Base-by-base conservation (phyloP, 2,797 vertebrate species). In the Alcedo atthis region DNA sequence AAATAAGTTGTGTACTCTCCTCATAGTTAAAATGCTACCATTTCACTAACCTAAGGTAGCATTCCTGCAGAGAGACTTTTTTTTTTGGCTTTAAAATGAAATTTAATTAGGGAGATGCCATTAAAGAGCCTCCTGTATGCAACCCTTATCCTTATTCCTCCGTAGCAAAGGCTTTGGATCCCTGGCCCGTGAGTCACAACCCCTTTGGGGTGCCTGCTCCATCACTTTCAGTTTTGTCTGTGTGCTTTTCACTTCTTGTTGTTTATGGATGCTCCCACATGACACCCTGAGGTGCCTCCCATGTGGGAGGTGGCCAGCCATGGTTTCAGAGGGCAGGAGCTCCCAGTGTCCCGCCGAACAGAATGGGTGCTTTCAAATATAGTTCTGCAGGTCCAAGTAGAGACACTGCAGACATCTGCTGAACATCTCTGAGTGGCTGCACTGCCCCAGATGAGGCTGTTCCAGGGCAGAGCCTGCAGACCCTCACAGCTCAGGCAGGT, bases 91-190 rank as follows among this genome's bases (percentile, higher is more conserved):
- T 90, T 54, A 40, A 83, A 92, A 85, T 63, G 63, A 42, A 85
- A 90, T 93, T 92, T 81, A 61, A 85, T 94, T 95, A 95, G 92
- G 92, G 63, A 94, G 73, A 87, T 94, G 81, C 86, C 59, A 81
- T 76, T 71, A 49, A 77, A 92, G 89, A 96, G 96, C 90, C 93
- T 87, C 79, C 76, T 94, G 95, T 94, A 94, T 96, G 95, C 95
- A 96, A 93, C 55, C 92, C 63, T 78, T 55, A 59, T 90, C 86
- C 92, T 96, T 95, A 92, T 61, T 96, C 93, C 92, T 89, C 69
- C 82, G 1, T 94, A 96, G 90, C 90, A 94, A 96, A 95, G 81
- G 81, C 66, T 89, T 92, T 85, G 81, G 83, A 1, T 62, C 79
- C 68, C 63, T 58, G 58, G 76, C 43, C 84, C 54, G 2, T 51